Base-by-base conservation (phyloP, 92 coral and sea anemone genomes). In the Heliopora coerulea region DNA sequence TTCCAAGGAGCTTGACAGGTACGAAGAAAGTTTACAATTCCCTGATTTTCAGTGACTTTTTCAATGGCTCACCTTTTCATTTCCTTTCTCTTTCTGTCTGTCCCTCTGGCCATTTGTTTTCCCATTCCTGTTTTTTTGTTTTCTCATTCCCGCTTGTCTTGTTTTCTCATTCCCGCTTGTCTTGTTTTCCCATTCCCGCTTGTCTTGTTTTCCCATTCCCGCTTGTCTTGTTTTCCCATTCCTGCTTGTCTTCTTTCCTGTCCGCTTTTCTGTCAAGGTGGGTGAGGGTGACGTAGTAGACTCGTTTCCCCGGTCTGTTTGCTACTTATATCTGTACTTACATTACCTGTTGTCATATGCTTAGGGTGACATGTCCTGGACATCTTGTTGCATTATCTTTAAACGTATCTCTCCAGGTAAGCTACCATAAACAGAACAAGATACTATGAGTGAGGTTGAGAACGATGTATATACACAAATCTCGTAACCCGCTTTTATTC, bases 291-390 rank as follows among this genome's bases (percentile, higher is more conserved):
- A n/a, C n/a, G n/a, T n/a, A n/a, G n/a, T n/a, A n/a, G n/a, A n/a
- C n/a, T n/a, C n/a, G n/a, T n/a, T n/a, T n/a, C n/a, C n/a, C 4
- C 46, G 25, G 8, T 33, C 19, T 17, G 50, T 64, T 40, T 13
- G 23, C 30, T 42, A n/a, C 54, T 25, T 41, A 25, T 4, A 46
- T 37, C 11, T 11, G n/a, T 26, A n/a, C 48, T 25, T 14, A 11
- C 75, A 20, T 3, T 20, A 29, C 18, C 2, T 15, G 0, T 19
- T 11, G 46, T 28, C 25, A 14, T 29, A 21, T 57, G 35, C 78
- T 70, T 77, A 95, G 99, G 67, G 96, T 95, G 49, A 95, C 99
- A 12, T 92, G 88, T 31, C 90, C 88, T 11, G 96, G 99, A 14
- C 95, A 95, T 49, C 83, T 79, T 25, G 85, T 95, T 54, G 90